phyloP scores from a whole-genome alignment of 1,140 invertebrate species.

The Zeugodacus cucurbitae region DNA sequence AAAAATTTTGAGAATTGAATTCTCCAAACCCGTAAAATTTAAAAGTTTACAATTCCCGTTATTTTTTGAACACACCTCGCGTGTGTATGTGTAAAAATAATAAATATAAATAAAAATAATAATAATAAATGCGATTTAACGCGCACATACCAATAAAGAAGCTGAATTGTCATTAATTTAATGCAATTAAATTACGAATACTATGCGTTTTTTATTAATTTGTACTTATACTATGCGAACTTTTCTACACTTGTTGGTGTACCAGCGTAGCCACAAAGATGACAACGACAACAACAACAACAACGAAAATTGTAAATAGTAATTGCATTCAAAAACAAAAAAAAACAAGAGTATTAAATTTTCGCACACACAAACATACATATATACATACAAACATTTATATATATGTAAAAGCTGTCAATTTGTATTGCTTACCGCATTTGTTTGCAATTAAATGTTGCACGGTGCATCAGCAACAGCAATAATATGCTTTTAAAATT shows the following conservation, averaged over 20 bases:
- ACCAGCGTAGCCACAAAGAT: too few relatives aligned
- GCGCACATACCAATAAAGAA: neutral
- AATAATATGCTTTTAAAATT: neutral
- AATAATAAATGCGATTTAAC: neutral
- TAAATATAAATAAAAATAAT: neutral
- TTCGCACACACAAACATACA: neutral
- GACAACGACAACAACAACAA: too few relatives aligned
- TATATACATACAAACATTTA: neutral
- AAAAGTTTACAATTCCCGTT: too few relatives aligned
- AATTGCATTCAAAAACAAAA: too few relatives aligned
- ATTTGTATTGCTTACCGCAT: neutral
- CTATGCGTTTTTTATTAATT: neutral
- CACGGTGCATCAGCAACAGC: neutral
- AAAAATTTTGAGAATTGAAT: neutral
- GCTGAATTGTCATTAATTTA: constrained; percentile 4
- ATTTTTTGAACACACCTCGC: too few relatives aligned
- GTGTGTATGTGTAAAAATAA: neutral
- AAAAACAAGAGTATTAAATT: too few relatives aligned
- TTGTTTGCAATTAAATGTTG: constrained; percentile 6
- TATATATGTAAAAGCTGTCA: neutral
- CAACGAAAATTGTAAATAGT: too few relatives aligned
- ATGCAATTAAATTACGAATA: neutral
- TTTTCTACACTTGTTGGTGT: neutral
- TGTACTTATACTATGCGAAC: neutral
- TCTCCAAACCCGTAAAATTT: too few relatives aligned